Percentiles rank a stretch among this genome's conserved stretches.
phyloP scores from a whole-genome alignment of 2,888 invertebrate species.

The Dasypogon diadema region DNA sequence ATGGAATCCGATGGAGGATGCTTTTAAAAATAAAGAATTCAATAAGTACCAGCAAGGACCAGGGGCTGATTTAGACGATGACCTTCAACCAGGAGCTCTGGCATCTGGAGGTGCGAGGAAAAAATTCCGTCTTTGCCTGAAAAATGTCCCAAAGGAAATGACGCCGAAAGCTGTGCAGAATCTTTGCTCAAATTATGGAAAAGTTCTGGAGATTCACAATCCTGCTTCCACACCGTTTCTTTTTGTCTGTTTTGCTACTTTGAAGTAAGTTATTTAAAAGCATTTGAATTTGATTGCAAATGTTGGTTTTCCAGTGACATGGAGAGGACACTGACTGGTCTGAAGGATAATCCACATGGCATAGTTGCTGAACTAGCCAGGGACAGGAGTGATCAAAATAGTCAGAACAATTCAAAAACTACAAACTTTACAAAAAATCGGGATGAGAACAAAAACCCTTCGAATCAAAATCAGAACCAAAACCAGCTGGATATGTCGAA shows the following conservation, averaged over 20 bases:
- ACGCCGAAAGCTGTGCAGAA: slow-evolving; percentile 37
- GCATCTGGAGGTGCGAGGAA: background rate
- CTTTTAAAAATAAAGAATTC: slow-evolving; percentile 49
- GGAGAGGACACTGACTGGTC: slow-evolving; percentile 48
- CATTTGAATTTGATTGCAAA: too few species aligned
- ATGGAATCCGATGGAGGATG: slow-evolving; percentile 54
- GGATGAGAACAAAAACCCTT: slow-evolving; percentile 12
- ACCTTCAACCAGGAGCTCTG: slow-evolving; percentile 51
- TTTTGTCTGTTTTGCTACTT: slow-evolving; percentile 46
- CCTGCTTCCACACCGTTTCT: slow-evolving; percentile 22
- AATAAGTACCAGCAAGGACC: slow-evolving; percentile 52
- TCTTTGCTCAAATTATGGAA: slow-evolving; percentile 48
- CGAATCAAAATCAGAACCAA: background rate
- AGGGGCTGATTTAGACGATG: slow-evolving; percentile 50
- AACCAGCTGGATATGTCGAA: slow-evolving; percentile 20
- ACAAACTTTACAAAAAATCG: background rate
- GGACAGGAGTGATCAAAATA: slow-evolving; percentile 8
- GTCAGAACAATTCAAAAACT: background rate
- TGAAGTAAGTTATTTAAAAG: slow-evolving; percentile 38
- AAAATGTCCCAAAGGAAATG: slow-evolving; percentile 50
- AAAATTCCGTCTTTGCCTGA: slow-evolving; percentile 38
- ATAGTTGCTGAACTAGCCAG: slow-evolving; percentile 41
- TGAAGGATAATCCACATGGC: slow-evolving; percentile 40
- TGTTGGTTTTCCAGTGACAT: slow-evolving; percentile 53
- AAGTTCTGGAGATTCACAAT: slow-evolving; percentile 20